These are phyloP conservation scores for Mionectes macconnelli DNA, from an alignment of 2,113 vertebrate species.

Conservation along the genomic window DNA sequence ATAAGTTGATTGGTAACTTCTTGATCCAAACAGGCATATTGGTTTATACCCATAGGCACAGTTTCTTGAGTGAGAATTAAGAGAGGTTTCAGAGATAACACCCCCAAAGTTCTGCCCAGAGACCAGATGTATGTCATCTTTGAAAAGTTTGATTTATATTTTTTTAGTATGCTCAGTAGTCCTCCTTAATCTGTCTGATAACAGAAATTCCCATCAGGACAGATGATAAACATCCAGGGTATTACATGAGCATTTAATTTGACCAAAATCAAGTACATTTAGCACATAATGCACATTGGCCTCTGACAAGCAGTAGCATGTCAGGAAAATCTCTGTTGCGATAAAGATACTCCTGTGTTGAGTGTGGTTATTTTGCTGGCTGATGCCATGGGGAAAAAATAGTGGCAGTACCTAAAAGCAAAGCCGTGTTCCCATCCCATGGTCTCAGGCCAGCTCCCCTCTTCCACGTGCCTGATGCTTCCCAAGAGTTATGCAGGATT, in stretches of 20 bases:
- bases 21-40: background rate
- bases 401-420: background rate
- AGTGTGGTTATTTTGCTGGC: background rate
- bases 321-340: background rate
- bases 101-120: background rate
- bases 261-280: background rate
- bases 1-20: background rate
- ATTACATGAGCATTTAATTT: background rate
- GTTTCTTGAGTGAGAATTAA: background rate
- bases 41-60: background rate
- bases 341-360: background rate
- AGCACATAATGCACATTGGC: background rate
- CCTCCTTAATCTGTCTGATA: background rate
- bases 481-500: background rate
- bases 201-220: background rate
- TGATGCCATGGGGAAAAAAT: background rate
- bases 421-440: background rate
- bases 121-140: background rate
- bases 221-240: background rate
- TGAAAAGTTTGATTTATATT: background rate
- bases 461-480: background rate
- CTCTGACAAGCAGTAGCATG: background rate
- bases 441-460: background rate
- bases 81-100: background rate
- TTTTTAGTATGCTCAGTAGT: background rate